A percentile compares a stretch with the other conserved stretches of the same genome.
Conservation (phyloP, 53 echinoderm and acorn worm genomes). For the Paracentrotus lividus region DNA sequence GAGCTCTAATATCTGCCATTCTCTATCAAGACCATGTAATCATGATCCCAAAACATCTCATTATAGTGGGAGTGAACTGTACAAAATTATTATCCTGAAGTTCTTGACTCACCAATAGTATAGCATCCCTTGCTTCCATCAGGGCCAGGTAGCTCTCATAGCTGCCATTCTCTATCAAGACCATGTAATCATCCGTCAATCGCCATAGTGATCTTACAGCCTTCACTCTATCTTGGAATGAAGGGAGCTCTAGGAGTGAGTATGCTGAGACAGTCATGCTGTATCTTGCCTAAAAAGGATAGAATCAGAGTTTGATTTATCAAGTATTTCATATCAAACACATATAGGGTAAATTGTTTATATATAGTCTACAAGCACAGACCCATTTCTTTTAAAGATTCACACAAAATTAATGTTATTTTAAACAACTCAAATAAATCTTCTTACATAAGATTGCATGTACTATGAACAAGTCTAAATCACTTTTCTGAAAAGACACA, state of each 20-base stretch:
- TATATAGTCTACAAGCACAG: not conserved
- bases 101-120: slow-evolving; percentile 57
- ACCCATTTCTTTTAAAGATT: not conserved
- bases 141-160: slow-evolving; percentile 87
- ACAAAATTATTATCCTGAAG: no score
- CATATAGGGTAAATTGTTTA: not conserved
- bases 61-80: no score
- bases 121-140: slow-evolving; percentile 87
- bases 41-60: no score
- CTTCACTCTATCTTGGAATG: slow-evolving; percentile 82
- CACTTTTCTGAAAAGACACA: not conserved
- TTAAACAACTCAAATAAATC: not conserved
- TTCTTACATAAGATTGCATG: not conserved
- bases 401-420: not conserved
- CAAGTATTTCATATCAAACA: not conserved
- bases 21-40: slow-evolving; percentile 90
- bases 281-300: slow-evolving; percentile 71
- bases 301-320: not conserved
- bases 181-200: slow-evolving; percentile 85
- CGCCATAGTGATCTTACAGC: slow-evolving; percentile 83
- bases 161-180: slow-evolving; percentile 92
- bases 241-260: slow-evolving; percentile 86
- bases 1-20: slow-evolving; percentile 89
- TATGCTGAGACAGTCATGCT: slow-evolving; percentile 86
- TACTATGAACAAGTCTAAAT: not conserved